These are phyloP conservation scores for Ginglymostoma cirratum DNA, from an alignment of 2,113 vertebrate genomes.

Conservation along the genomic window DNA sequence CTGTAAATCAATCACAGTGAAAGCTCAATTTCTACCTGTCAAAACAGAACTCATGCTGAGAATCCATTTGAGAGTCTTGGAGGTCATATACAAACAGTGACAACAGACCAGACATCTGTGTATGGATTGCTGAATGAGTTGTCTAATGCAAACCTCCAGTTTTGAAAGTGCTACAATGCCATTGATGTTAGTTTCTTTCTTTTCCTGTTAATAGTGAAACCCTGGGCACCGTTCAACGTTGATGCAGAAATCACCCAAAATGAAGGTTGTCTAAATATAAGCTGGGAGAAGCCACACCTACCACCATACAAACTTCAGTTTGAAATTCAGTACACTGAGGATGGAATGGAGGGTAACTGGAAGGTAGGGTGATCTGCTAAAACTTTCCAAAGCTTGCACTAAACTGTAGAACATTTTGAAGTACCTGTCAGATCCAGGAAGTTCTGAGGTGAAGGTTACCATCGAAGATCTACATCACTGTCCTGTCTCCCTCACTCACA, in stretches of 20 bases:
- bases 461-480: neutral
- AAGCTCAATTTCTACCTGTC: neutral
- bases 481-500: neutral
- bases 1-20: neutral
- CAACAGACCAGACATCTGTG: neutral
- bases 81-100: neutral
- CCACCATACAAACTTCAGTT: constrained; percentile 59
- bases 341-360: constrained; percentile 55
- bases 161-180: neutral
- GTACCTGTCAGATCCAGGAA: neutral
- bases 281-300: constrained; percentile 65
- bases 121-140: neutral
- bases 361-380: constrained; percentile 57
- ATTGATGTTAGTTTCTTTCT: neutral
- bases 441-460: neutral
- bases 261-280: constrained; percentile 61
- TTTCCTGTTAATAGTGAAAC: constrained; percentile 67
- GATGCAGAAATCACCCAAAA: constrained; percentile 61
- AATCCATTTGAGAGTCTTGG: neutral
- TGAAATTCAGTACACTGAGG: constrained; percentile 63
- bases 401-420: neutral
- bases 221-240: constrained; percentile 60
- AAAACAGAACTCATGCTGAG: neutral
- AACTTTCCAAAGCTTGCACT: neutral
- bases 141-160: neutral